Conservation (phyloP, 1,140 invertebrate genomes). For the Paraescarpia echinospica region DNA sequence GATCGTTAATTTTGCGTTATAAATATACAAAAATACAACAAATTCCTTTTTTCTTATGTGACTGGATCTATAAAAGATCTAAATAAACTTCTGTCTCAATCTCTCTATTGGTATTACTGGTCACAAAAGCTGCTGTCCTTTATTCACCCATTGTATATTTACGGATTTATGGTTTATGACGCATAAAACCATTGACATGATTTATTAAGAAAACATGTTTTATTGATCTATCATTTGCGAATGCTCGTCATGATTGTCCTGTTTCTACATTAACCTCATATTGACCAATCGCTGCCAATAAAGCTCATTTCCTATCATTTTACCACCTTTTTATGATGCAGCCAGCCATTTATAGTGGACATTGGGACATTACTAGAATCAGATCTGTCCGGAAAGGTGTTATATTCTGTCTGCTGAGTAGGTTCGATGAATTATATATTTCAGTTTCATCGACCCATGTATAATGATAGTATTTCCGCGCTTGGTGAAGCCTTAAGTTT, state of each 20-base stretch:
- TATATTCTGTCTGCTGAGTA: neutral
- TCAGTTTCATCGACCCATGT: neutral
- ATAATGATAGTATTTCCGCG: neutral
- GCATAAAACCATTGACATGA: neutral
- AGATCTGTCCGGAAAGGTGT: neutral
- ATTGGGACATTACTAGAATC: neutral
- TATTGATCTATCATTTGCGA: neutral
- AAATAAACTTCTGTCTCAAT: no score
- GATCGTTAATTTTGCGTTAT: no score
- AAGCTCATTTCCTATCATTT: neutral
- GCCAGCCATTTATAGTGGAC: neutral
- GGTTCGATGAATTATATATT: neutral
- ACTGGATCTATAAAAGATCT: no score
- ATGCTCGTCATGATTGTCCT: neutral
- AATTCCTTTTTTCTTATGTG: no score
- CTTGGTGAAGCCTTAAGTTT: neutral
- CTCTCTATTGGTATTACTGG: no score
- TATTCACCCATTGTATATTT: no score
- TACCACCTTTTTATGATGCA: neutral
- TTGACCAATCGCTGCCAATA: neutral
- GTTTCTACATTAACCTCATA: neutral
- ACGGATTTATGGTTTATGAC: no score
- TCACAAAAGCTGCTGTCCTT: no score
- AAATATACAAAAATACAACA: no score
- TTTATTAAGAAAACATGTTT: neutral